Conservation (phyloP, 2,888 invertebrate genomes). For the Drosophila sordidapex region DNA sequence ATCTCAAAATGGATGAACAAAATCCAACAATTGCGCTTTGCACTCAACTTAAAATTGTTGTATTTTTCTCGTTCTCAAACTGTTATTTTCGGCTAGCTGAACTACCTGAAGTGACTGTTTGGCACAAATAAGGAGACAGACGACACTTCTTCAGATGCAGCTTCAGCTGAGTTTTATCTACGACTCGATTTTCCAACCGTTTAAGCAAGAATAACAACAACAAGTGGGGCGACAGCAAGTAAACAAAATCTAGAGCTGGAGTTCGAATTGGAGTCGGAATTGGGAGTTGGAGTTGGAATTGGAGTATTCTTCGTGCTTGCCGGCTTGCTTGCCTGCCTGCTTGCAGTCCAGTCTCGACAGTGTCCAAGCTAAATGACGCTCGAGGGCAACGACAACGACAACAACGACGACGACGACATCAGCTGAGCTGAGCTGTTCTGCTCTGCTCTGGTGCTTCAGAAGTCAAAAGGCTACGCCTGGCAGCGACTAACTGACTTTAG, state of each 20-base stretch:
- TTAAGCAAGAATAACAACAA: constrained; percentile 64
- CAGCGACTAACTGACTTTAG: constrained; percentile 72
- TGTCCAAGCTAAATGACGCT: constrained; percentile 67
- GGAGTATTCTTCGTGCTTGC: constrained; percentile 5
- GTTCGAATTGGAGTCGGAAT: background rate
- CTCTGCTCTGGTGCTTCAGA: constrained; percentile 42
- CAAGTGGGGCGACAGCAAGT: constrained; percentile 42
- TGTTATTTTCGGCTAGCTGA: constrained; percentile 24
- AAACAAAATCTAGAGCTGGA: constrained; percentile 58
- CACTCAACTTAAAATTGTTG: constrained; percentile 6
- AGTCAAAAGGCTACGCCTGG: constrained; percentile 76
- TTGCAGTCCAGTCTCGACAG: constrained; percentile 20
- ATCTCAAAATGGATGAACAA: background rate
- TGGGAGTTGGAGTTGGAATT: background rate
- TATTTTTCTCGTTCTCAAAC: background rate
- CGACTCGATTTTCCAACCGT: constrained; percentile 75
- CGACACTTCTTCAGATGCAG: constrained; percentile 63
- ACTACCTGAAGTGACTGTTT: constrained; percentile 44
- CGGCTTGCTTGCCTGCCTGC: constrained; percentile 10
- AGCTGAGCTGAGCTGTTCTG: constrained; percentile 12
- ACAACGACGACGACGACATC: constrained; percentile 11
- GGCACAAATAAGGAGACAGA: constrained; percentile 50
- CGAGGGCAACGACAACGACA: constrained; percentile 70
- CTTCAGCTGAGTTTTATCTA: constrained; percentile 70
- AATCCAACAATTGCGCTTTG: constrained; percentile 6